Evolutionary conservation across 2,797 vertebrate genomes (phyloP).

Genomic region (Galaxias olidus): DNA sequence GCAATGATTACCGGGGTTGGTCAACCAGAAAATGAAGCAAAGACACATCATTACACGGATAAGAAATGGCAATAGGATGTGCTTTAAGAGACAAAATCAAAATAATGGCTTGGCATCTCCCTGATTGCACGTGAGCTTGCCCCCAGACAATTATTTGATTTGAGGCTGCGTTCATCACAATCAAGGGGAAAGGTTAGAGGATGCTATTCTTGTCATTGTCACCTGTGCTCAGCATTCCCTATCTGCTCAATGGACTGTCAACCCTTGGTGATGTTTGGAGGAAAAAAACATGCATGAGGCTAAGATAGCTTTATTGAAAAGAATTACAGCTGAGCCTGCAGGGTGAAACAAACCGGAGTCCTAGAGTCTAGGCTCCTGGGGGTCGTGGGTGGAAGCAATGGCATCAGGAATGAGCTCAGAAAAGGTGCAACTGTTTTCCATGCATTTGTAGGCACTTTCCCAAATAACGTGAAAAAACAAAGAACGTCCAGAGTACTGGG

Average conservation of each 20-base stretch:
- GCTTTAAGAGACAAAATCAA: conserved; percentile 59
- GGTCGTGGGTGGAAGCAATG: conserved; percentile 24
- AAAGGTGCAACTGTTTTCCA: too few species aligned
- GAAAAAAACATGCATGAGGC: conserved; percentile 28
- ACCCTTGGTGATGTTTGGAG: conserved; percentile 3
- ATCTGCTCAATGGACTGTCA: conserved; percentile 15
- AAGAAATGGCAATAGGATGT: conserved; percentile 68
- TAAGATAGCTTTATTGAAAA: conserved; percentile 32
- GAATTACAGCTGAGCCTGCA: conserved; percentile 9
- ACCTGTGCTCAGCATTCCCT: conserved; percentile 9
- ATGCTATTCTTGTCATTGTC: conserved; percentile 19
- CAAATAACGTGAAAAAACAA: too few species aligned
- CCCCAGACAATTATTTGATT: conserved; percentile 40
- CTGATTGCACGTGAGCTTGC: conserved; percentile 27
- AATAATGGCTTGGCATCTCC: conserved; percentile 48
- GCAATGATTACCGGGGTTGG: conserved; percentile 70
- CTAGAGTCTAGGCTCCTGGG: conserved; percentile 32
- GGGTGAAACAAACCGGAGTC: conserved; percentile 25
- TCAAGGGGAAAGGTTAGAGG: conserved; percentile 22
- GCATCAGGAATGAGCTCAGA: not conserved
- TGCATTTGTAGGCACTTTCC: too few species aligned
- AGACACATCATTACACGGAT: conserved; percentile 72
- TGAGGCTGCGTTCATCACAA: conserved; percentile 25
- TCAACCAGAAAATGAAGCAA: conserved; percentile 79
- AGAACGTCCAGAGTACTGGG: too few species aligned